Base-by-base conservation (phyloP, 2,113 vertebrate species). In the Chaetodon auriga region DNA sequence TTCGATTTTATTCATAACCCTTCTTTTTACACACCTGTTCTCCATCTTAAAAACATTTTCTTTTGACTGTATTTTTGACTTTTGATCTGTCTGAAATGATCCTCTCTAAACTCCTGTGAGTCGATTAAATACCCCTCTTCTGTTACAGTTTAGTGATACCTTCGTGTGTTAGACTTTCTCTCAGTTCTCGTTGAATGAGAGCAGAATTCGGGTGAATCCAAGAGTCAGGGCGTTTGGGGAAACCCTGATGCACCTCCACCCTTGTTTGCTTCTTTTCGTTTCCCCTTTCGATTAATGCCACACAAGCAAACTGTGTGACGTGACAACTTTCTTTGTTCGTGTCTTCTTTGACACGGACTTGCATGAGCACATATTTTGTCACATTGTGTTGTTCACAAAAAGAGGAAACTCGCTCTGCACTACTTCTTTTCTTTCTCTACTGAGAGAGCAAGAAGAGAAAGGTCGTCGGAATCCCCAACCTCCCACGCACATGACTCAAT, bases 401-500 rank as follows among this genome's bases (percentile, higher is more conserved):
- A 86, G 88, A 93, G 91, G 92, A 94, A 94, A 69, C 64, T 78
- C 66, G 63, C 58, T 61, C 16, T 49, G 75, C 64, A 16, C 72
- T 25, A 41, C 73, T 74, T 82, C 68, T 80, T 78, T 30, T 90
- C 70, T 78, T 68, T 88, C 68, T 68, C 15, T 61, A 5, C 63
- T 13, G 45, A 57, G 78, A 0, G 43, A 90, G 64, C 78, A 68
- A 88, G 81, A 91, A 81, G 83, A 84, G 90, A 94, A 92, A 91
- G 87, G 87, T 90, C 60, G 55, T 82, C 73, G 95, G 95, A 96
- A 95, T 96, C 95, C 95, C 95, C 95, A 65, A 36, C 82, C 89
- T 79, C 93, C 93, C 82, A 93, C 94, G 75, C 90, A 77, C 55
- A 82, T 95, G 95, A 95, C 87, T 94, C 93, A 94, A 51, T 93